Base-by-base conservation (phyloP, 2,888 invertebrate genomes). In the Apotomis turbidana region DNA sequence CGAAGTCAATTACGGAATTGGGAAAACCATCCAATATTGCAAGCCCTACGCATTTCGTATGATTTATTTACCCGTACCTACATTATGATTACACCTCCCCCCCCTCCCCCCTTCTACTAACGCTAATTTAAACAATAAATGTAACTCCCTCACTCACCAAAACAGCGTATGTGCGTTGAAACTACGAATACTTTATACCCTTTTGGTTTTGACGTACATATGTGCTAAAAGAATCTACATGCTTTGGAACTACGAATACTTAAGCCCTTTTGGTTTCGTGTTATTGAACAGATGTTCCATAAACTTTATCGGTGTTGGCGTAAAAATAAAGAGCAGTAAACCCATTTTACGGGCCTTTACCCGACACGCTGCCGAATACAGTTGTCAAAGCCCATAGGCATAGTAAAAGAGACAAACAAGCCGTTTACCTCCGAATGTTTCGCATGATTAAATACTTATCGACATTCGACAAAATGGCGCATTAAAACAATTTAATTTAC, bases 251-350 rank as follows among this genome's bases (percentile, higher is more conserved):
- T 13, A 63, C 5, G 41, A 27, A 9, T 44, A 9, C 13, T 41
- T 9, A 64, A 10, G 52, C 3, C 44, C 12, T 27, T 54, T 15
- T 64, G 36, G 54, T 57, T 67, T 8, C 27, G 44, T 8, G 3
- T 36, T 10, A 49, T 49, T 8, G 46, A 62, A 38, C 62, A 63
- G 57, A 63, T 70, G 57, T 70, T 51, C 55, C n/a, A 51, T 63
- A 63, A 63, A 70, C 9, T 49, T 59, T 57, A 70, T 70, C 63
- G 10, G 12, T 15, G 49, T n/a, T 15, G 52, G 44, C 58, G 58
- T 52, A 63, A 64, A 63, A 51, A 57, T 57, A 70, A 49, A n/a
- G 54, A 6, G 38, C 55, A 61, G 41, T 71, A 71, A 67, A 49
- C 41, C 10, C 9, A 49, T 69, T 63, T 51, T 67, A 67, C 57